These are phyloP conservation scores for Sylvia atricapilla DNA, from an alignment of 2,113 vertebrate genomes.

Conservation along the genomic window DNA sequence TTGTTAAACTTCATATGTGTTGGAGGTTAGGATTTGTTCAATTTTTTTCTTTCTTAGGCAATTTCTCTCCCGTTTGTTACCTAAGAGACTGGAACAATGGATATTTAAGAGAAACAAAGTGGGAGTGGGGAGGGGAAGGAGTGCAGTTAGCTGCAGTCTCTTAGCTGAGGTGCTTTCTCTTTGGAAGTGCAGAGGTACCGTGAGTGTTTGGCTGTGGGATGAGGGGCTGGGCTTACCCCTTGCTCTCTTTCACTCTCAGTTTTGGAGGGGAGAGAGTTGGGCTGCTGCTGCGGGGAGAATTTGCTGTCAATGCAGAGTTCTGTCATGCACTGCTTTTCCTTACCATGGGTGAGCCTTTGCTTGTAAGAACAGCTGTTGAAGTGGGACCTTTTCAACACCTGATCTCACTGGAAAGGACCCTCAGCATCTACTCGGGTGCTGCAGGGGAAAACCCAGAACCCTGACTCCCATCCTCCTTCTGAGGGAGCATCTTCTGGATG, in stretches of 20 bases:
- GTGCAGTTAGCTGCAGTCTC: background rate
- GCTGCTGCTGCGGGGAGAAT: background rate
- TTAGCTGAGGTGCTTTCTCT: background rate
- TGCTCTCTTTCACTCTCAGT: fast-evolving
- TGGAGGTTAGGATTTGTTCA: background rate
- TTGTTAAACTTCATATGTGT: background rate
- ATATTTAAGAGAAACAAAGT: background rate
- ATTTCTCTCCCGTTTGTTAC: background rate
- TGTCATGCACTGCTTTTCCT: background rate
- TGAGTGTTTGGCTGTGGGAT: background rate
- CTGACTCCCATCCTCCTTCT: no score
- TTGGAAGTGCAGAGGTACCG: background rate
- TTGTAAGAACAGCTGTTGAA: background rate
- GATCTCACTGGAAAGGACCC: background rate
- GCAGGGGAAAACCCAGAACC: background rate
- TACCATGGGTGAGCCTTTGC: background rate
- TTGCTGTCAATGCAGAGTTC: fast-evolving
- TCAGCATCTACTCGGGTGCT: fast-evolving
- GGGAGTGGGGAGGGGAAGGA: no score
- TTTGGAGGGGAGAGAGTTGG: fast-evolving
- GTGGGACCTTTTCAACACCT: background rate
- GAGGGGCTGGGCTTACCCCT: background rate
- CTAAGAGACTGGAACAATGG: fast-evolving
- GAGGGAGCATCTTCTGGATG: background rate
- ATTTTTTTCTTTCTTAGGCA: background rate